phyloP scores from a whole-genome alignment of 2,113 vertebrate genomes.

The Mustelus asterias region DNA sequence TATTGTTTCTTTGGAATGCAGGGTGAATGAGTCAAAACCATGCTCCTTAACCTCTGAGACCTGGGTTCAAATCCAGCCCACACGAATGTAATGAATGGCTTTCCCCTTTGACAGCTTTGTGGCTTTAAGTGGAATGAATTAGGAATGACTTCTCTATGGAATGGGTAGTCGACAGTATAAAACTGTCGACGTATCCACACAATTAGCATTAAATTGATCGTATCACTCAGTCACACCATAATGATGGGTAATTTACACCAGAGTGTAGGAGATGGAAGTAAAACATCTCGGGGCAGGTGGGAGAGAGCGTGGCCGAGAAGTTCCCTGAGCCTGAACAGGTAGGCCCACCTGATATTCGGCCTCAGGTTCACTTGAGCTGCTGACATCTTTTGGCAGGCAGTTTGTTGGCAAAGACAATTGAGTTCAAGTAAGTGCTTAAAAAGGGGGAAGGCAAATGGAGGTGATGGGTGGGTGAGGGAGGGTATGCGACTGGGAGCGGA shows the following conservation, averaged over 20 bases:
- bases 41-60: background rate
- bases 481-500: background rate
- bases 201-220: background rate
- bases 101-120: background rate
- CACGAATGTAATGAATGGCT: background rate
- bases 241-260: background rate
- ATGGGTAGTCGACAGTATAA: background rate
- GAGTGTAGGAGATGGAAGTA: background rate
- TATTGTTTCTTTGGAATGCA: background rate
- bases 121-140: background rate
- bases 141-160: background rate
- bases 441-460: background rate
- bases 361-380: background rate
- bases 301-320: background rate
- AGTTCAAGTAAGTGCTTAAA: background rate
- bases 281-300: background rate
- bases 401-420: background rate
- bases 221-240: background rate
- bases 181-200: background rate
- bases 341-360: background rate
- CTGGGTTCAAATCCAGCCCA: background rate
- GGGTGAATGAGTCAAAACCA: background rate
- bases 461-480: too few relatives aligned
- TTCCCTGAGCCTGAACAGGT: background rate
- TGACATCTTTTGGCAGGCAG: background rate